A percentile compares a stretch with the other conserved stretches of the same genome.
Evolutionary conservation across 2,113 vertebrate genomes (phyloP).

Genomic region (Scopus umbretta): DNA sequence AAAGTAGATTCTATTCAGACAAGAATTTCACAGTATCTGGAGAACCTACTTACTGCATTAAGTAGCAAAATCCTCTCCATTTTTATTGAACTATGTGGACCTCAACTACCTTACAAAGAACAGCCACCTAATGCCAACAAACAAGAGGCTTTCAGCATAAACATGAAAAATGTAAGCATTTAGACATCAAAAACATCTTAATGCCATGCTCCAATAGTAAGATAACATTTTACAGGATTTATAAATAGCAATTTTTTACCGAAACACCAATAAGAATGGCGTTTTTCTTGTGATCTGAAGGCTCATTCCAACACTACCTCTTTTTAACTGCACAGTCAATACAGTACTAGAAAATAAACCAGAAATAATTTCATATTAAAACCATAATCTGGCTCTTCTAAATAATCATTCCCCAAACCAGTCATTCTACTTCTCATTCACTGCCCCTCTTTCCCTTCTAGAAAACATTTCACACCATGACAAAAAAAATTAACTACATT

Average conservation of each 20-base stretch:
- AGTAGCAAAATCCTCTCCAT: background rate
- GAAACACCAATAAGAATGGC: background rate
- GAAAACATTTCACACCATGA: background rate
- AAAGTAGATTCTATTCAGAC: background rate
- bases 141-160: background rate
- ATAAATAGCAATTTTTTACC: background rate
- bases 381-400: background rate
- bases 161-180: background rate
- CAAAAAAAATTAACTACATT: background rate
- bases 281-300: background rate
- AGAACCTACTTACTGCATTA: background rate
- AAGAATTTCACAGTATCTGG: background rate
- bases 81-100: background rate
- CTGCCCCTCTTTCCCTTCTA: background rate
- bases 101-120: background rate
- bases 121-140: background rate
- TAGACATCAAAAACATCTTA: background rate
- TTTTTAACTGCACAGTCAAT: background rate
- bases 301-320: background rate
- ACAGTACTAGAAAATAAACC: background rate
- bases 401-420: background rate
- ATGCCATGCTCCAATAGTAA: background rate
- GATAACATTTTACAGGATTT: background rate
- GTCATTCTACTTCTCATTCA: background rate
- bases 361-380: background rate